Base-by-base conservation (phyloP, 2,113 vertebrate species). In the Poecile atricapillus region DNA sequence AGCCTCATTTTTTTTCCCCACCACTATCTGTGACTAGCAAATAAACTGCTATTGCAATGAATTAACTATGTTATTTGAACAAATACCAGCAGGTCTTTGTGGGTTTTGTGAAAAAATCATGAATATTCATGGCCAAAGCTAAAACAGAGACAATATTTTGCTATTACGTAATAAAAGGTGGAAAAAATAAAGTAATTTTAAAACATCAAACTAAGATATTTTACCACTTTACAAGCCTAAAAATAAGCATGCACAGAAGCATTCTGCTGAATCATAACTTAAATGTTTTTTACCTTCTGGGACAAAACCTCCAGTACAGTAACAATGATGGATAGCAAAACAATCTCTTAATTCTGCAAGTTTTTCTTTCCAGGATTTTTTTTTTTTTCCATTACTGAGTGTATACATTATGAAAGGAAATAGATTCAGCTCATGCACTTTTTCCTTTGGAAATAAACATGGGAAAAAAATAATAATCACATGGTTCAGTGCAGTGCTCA, bases 1-100 rank as follows among this genome's bases (percentile, higher is more conserved):
- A 59, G 39, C 17, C 9, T 6, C 17, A 2, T 27, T 79, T 63
- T 8, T 1, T 11, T 2, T 2, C 17, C 13, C 0, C 1, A 10
- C 15, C 10, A 24, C 55, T 31, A 41, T 35, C 64, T 77, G 39
- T 1, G 25, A 53, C 47, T 25, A 41, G 63, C 39, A 90, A 90
- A 77, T 49, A 43, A 58, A n/a, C 49, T 76, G 41, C 14, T 39
- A 2, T 5, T 11, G 18, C 59, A 41, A 28, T 24, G 21, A 55
- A 53, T 77, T 63, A 58, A 50, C 73, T 55, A 23, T 10, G 7
- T 44, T 53, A 18, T 28, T 76, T 3, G 13, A 90, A 58, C 10
- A 65, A 85, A 65, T 5, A 21, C 15, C 35, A 63, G 39, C 0
- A 6, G 50, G 11, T 85, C 22, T 62, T 56, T 21, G 18, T 23